Base-by-base conservation (phyloP, 2,113 vertebrate genomes). In the Thamnophis sirtalis region DNA sequence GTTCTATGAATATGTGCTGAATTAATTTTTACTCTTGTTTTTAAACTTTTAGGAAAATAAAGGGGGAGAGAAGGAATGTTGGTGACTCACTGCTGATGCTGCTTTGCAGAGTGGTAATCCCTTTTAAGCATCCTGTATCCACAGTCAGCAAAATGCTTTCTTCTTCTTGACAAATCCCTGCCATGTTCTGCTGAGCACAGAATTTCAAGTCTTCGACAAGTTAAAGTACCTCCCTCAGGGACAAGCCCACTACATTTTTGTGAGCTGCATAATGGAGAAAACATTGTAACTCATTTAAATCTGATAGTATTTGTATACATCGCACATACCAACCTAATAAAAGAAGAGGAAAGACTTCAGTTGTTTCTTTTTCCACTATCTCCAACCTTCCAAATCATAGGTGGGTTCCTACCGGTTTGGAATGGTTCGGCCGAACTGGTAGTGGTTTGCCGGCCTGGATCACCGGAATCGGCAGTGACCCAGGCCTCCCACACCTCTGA, bases 91-190 rank as follows among this genome's bases (percentile, higher is more conserved):
- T 73, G 91, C 86, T 51, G 48, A 28, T 38, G 28, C 22, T 6
- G 3, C 92, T 93, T 89, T 92, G 0, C 0, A 53, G 26, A 89
- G 90, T 3, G 89, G 93, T 97, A 96, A 97, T 96, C 96, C 95
- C 68, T 73, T 7, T 87, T 95, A 95, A 96, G 95, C 93, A 93
- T 58, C 94, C 89, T 91, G 33, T 80, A 1, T 89, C 95, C 94
- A 94, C 94, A 0, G 33, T 96, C 96, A 97, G 96, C 96, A 94
- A 93, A 96, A 95, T 0, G 48, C 90, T 96, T 94, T 94, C 93
- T 92, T 92, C 43, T 93, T 95, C 92, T 94, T 68, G 89, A 95
- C 95, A 96, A 96, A 97, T 96, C 94, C 95, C 95, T 91, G 91
- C 95, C 89, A 92, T 90, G 93, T 96, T 96, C 86, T 95, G 96